phyloP scores from a whole-genome alignment of 1,140 invertebrate species.

The Alviniconcha marisindica region DNA sequence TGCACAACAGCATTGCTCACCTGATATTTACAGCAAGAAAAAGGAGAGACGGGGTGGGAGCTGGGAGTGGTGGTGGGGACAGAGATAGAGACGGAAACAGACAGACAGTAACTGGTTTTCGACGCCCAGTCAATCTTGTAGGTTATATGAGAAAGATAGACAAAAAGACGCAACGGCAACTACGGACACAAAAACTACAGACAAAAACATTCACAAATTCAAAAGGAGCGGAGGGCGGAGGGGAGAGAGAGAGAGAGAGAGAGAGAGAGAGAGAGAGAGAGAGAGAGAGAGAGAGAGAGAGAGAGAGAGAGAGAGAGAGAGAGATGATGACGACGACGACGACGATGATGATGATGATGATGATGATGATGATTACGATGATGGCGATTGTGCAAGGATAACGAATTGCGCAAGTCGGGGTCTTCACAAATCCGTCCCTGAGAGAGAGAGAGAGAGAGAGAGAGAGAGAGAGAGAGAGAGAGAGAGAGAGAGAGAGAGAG shows the following conservation, averaged over 20 bases:
- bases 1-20: too few species aligned
- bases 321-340: too few species aligned
- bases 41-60: not conserved
- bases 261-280: not conserved
- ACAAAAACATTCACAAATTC: conserved; percentile 22
- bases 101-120: conserved; percentile 5
- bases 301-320: not conserved
- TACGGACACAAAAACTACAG: not conserved
- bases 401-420: too few species aligned
- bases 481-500: not conserved
- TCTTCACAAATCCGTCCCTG: too few species aligned
- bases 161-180: not conserved
- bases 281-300: not conserved
- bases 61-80: not conserved
- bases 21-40: too few species aligned
- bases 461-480: conserved; percentile 31
- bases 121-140: too few species aligned
- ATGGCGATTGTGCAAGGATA: too few species aligned
- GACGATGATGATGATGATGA: too few species aligned
- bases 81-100: conserved; percentile 19
- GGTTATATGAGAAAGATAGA: conserved; percentile 13
- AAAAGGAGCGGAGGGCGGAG: conserved; percentile 23
- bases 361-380: too few species aligned
- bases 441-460: conserved; percentile 29
- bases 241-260: conserved; percentile 13